Evolutionary conservation across 92 coral and sea anemone species (phyloP).

Genomic region (Muricea muricata): DNA sequence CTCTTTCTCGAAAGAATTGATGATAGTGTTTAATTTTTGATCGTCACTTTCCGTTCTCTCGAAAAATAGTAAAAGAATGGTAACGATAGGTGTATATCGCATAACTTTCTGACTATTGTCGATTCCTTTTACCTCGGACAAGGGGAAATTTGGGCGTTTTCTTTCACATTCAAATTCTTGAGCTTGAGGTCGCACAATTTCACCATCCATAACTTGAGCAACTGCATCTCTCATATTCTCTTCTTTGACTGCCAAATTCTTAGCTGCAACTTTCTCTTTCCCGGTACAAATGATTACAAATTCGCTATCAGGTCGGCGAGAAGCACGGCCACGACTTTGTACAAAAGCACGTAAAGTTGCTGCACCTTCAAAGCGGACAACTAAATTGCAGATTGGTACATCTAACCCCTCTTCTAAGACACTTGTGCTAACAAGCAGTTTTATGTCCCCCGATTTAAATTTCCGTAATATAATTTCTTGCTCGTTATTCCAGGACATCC

Average conservation of each 20-base stretch:
- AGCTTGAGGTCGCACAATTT: neutral
- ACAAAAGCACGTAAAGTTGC: neutral
- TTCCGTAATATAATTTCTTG: neutral
- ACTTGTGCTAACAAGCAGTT: neutral
- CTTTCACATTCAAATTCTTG: neutral
- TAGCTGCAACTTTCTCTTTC: neutral
- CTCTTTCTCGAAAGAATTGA: neutral
- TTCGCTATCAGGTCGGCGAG: neutral
- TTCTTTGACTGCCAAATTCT: neutral
- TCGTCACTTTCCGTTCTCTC: neutral
- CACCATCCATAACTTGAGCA: neutral
- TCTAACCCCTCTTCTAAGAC: constrained; percentile 13
- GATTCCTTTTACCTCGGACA: neutral
- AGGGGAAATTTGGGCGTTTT: neutral
- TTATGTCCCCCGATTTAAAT: neutral
- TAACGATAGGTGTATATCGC: neutral
- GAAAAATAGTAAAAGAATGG: neutral
- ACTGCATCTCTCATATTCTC: neutral
- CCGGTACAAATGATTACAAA: neutral
- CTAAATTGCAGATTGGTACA: neutral
- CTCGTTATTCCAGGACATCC: neutral
- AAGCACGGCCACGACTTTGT: neutral
- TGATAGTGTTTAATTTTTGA: neutral
- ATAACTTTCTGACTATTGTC: neutral
- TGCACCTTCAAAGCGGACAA: neutral